Evolutionary conservation across 2,888 invertebrate species (phyloP).

Genomic region (Melinopterus prodromus): DNA sequence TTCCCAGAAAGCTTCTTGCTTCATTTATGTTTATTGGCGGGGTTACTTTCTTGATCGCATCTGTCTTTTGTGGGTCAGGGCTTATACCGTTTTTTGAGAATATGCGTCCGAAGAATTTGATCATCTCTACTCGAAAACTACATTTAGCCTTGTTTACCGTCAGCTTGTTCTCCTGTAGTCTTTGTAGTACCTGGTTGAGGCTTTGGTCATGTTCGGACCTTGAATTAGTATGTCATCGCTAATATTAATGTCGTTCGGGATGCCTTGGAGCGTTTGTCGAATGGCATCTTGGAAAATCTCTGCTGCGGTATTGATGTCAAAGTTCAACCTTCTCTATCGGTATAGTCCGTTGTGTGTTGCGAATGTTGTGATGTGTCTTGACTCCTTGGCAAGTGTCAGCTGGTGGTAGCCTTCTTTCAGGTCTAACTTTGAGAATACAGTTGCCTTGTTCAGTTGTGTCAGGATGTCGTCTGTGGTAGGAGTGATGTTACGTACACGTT

Average conservation of each 20-base stretch:
- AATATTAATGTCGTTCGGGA: conserved; percentile 52
- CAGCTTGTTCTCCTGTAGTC: conserved; percentile 44
- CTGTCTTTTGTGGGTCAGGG: conserved; percentile 47
- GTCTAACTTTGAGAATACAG: background rate
- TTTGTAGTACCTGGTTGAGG: conserved; percentile 45
- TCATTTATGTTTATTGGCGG: conserved; percentile 43
- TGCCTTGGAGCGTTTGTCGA: conserved; percentile 49
- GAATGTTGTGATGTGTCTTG: conserved; percentile 54
- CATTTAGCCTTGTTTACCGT: conserved; percentile 52
- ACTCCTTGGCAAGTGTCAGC: conserved; percentile 52
- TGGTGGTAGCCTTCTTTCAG: conserved; percentile 54
- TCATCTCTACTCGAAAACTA: conserved; percentile 39
- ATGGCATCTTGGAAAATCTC: conserved; percentile 58
- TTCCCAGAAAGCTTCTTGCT: conserved; percentile 47
- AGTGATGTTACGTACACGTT: too few relatives aligned
- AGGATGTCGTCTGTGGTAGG: too few relatives aligned
- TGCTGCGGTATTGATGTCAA: conserved; percentile 56
- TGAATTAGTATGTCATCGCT: conserved; percentile 55
- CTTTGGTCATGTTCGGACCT: conserved; percentile 49
- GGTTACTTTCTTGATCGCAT: conserved; percentile 44
- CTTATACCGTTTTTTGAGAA: conserved; percentile 46
- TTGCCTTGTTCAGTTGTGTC: conserved; percentile 7
- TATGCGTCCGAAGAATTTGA: conserved; percentile 49
- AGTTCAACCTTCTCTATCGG: conserved; percentile 54
- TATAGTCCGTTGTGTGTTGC: conserved; percentile 52